phyloP scores from a whole-genome alignment of 2,113 vertebrate genomes.

The Maccullochella peelii region DNA sequence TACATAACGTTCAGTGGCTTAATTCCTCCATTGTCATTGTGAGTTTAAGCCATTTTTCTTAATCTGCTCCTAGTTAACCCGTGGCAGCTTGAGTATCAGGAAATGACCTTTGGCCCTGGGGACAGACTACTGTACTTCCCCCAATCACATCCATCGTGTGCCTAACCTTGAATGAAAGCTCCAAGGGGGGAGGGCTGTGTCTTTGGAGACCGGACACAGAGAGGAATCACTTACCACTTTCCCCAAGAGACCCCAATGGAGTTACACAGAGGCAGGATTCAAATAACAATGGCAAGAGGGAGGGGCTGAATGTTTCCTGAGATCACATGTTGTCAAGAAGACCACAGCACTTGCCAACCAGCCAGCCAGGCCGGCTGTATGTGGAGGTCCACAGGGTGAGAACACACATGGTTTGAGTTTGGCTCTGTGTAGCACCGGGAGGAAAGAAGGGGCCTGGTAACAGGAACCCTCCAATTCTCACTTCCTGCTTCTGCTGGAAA shows the following conservation, averaged over 20 bases:
- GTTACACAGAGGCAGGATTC: constrained; percentile 66
- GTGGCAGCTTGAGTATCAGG: constrained; percentile 77
- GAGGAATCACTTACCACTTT: constrained; percentile 75
- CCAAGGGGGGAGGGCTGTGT: constrained; percentile 54
- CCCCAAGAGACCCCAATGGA: constrained; percentile 66
- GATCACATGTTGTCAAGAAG: constrained; percentile 75
- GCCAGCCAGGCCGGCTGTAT: constrained; percentile 56
- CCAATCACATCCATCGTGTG: constrained; percentile 79
- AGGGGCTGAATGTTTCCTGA: constrained; percentile 77
- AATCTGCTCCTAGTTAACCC: constrained; percentile 77
- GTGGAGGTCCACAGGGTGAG: constrained; percentile 71
- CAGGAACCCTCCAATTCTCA: constrained; percentile 83
- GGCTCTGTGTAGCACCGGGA: constrained; percentile 75
- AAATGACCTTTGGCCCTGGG: constrained; percentile 77
- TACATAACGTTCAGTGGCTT: neutral
- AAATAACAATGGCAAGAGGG: constrained; percentile 74
- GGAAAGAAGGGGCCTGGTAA: constrained; percentile 79
- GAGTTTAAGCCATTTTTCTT: constrained; percentile 71
- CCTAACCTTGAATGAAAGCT: constrained; percentile 75
- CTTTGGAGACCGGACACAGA: constrained; percentile 74
- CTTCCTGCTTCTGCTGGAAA: constrained; percentile 84
- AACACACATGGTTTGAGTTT: constrained; percentile 87
- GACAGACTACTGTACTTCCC: constrained; percentile 83
- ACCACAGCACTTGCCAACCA: constrained; percentile 69
- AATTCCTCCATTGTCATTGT: constrained; percentile 61